Evolutionary conservation across 92 coral and sea anemone species (phyloP), one percentile per base, ranked within the genome.

Genomic region (Muricea muricata): DNA sequence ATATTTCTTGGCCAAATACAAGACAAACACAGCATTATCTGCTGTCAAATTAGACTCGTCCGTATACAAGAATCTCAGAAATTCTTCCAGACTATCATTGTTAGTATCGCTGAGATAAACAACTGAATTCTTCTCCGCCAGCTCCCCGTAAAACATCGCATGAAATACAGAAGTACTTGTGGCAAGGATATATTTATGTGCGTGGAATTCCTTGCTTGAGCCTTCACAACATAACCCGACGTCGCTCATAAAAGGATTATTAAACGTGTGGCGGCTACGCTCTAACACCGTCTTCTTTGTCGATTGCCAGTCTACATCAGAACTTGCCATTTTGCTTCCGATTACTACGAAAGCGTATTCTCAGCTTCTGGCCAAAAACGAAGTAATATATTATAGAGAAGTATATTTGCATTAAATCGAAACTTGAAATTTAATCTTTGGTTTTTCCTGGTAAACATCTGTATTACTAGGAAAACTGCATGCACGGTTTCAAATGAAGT

Each of bases 131-230:
- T 24, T 78, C 30, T 90, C 93, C 14, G 93, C 93, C 26, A 90
- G 12, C 50, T 56, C n/a, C 79, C 89, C 42, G 42, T 37, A 37
- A 28, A 90, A 92, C 94, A 92, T 92, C 14, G 93, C 89, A 74
- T 82, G 90, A 81, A 90, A 92, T 9, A 92, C 93, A 9, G 91
- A 86, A 41, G 91, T 86, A 73, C 94, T 92, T 15, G 84, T 80
- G 8, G 91, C 93, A 1, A 90, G 71, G 26, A 90, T 89, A 81
- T 92, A 92, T 65, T 92, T 92, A 35, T 92, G 94, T 17, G 94
- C 94, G 24, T 85, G 86, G 52, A 73, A 42, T 25, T 42, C 47
- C 79, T 30, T 42, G 21, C 9, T 14, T 42, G 79, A 72, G 25
- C 37, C 78, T 39, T 46, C 57, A 41, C 78, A 73, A 73, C 25